Evolutionary conservation across 1,140 invertebrate genomes (phyloP).

Genomic region (Adelges cooleyi): DNA sequence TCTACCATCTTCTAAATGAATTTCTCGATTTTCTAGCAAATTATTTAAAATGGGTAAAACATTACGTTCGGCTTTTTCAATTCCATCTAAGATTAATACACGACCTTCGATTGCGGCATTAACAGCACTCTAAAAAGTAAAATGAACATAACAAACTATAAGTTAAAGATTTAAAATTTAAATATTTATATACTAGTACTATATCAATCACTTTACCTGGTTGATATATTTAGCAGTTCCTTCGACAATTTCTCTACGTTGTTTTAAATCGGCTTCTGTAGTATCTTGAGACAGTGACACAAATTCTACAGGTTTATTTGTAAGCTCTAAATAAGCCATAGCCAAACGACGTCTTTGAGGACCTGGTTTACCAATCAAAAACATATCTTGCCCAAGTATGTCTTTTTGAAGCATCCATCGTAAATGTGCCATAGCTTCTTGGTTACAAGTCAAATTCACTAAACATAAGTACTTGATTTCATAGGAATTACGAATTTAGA

Average conservation of each 20-base stretch:
- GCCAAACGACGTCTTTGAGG: slow-evolving; percentile 63
- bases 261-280: slow-evolving; percentile 93
- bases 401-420: slow-evolving; percentile 95
- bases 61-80: slow-evolving; percentile 95
- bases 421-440: slow-evolving; percentile 67
- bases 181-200: not conserved
- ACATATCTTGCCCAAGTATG: slow-evolving; percentile 84
- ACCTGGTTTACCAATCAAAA: slow-evolving; percentile 83
- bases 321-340: slow-evolving; percentile 77
- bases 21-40: slow-evolving; percentile 94
- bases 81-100: slow-evolving; percentile 86
- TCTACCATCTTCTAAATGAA: slow-evolving; percentile 94
- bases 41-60: slow-evolving; percentile 96
- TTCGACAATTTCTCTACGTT: slow-evolving; percentile 77
- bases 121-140: slow-evolving; percentile 61
- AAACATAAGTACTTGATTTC: too few relatives aligned
- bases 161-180: not conserved
- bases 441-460: slow-evolving; percentile 48
- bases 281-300: slow-evolving; percentile 88
- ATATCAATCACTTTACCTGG: slow-evolving; percentile 49
- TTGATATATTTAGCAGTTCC: slow-evolving; percentile 87
- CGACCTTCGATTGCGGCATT: slow-evolving; percentile 77
- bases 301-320: slow-evolving; percentile 82
- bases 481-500: too few relatives aligned
- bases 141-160: not conserved